Evolutionary conservation across 2,888 invertebrate species (phyloP), one percentile per base, ranked within the genome.

Genomic region (Dyspetes luteomarginatus): DNA sequence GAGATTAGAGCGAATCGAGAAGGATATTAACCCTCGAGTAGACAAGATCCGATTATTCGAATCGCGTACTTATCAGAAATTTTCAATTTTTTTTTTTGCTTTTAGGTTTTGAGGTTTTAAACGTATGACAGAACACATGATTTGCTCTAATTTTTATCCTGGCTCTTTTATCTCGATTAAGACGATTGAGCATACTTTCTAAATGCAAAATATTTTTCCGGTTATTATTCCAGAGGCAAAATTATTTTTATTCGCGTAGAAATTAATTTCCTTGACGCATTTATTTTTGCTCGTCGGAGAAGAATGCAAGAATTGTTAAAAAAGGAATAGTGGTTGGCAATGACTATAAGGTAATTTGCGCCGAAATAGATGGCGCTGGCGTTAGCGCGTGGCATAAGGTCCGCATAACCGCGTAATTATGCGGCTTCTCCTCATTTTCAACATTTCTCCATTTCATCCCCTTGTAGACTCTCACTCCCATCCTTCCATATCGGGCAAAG

Each of bases 361-460:
- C 78, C 77, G 75, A 83, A 85, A 86, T 85, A 85, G 83, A 86
- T 82, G 85, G 83, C 81, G 81, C 68, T 80, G 71, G 75, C 50
- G 68, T 81, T 76, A 81, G 74, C 78, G 82, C 81, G 84, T 83
- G 79, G 80, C 75, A 55, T 78, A 17, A 5, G 76, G 74, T 78
- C 77, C 83, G 82, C 82, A 82, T n/a, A n/a, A 83, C 83, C 83
- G 83, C 85, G 83, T 86, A 84, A 86, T 86, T 88, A 87, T 87
- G 85, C 84, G 85, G 85, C 84, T 82, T 81, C 84, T 84, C 78
- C 72, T 82, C 80, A 83, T 84, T 81, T 83, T 77, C 82, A 81
- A 69, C 67, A 68, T 69, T 69, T 78, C 74, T 17, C 62, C 55
- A n/a, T 69, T 80, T 62, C 74, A 74, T 73, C 79, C 36, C 74